Base-by-base conservation (phyloP, 1,140 invertebrate species). In the Pogonomyrmex californicus region DNA sequence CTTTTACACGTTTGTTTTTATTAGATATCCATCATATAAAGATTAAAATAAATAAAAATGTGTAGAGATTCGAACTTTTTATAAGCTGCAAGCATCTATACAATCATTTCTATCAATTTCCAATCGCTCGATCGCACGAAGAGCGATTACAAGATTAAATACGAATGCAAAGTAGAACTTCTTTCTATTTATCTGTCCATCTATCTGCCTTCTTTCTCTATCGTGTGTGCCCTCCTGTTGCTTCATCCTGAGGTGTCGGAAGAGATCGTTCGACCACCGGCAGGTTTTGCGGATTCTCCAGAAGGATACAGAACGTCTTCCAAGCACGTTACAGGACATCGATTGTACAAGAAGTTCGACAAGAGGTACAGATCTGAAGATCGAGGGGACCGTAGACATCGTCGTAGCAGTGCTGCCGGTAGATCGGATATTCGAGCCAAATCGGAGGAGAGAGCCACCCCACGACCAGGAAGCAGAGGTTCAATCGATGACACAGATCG, bases 251-350 rank as follows among this genome's bases (percentile, higher is more conserved):
- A 97, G 93, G 96, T 96, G 41, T 96, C 96, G 58, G 96, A 96
- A 88, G 97, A 98, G 90, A 98, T 98, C 88, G 98, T 98, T 6
- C 97, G 98, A 90, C 98, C 98, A 2, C 98, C 98, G 7, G 98
- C 97, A 23, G 97, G 98, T 49, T 98, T 98, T 93, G 98, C 97
- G 14, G 98, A 98, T 94, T 98, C 98, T 0, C 98, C 98, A 0
- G 97, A 97, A 78, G 96, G 96, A 83, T 95, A 94, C 17, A 93
- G 95, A 66, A 93, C 91, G 56, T 30, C 94, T 86, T 90, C 90
- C 85, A 93, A 96, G 93, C 93, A 94, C 94, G 93, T 91, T 86
- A 89, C 87, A 90, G 93, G 93, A 58, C 93, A 97, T 91, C 90
- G 97, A 44, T 92, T 98, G 3, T 98, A 98, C 92, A 98, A 98